Evolutionary conservation across 2,888 invertebrate species (phyloP).

Genomic region (Cephus spinipes): DNA sequence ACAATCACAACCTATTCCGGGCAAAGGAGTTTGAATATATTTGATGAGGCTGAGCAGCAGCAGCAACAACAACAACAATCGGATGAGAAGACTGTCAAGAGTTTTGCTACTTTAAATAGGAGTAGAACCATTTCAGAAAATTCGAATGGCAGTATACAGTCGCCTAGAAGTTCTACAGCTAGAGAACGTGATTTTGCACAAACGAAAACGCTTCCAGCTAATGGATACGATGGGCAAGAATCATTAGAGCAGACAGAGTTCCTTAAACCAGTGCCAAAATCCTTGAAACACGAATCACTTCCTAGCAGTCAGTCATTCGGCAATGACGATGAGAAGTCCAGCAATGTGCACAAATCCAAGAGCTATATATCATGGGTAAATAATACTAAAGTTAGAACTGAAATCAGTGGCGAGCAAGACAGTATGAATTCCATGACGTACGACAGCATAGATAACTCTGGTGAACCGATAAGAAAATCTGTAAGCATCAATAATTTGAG

Average conservation of each 20-base stretch:
- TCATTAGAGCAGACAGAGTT: slow-evolving; percentile 21
- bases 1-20: slow-evolving; percentile 60
- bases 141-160: not conserved
- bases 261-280: not conserved
- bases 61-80: slow-evolving; percentile 1
- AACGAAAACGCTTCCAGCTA: slow-evolving; percentile 1
- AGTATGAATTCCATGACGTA: not conserved
- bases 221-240: slow-evolving; percentile 15
- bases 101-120: slow-evolving; percentile 41
- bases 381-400: slow-evolving; percentile 31
- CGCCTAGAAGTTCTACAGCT: too few species aligned
- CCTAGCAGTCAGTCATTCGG: slow-evolving; percentile 19
- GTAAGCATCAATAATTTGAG: slow-evolving; percentile 53
- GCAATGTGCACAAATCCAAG: slow-evolving; percentile 53
- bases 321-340: slow-evolving; percentile 23
- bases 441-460: slow-evolving; percentile 12
- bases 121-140: slow-evolving; percentile 13
- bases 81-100: slow-evolving; percentile 33
- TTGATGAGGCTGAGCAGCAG: slow-evolving; percentile 41
- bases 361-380: slow-evolving; percentile 53
- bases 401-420: not conserved
- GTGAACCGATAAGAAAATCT: slow-evolving; percentile 34
- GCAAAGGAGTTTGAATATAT: slow-evolving; percentile 57
- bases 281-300: slow-evolving; percentile 17
- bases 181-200: not conserved